Conservation (phyloP, 2,888 invertebrate species). For the Diloba caeruleocephala region DNA sequence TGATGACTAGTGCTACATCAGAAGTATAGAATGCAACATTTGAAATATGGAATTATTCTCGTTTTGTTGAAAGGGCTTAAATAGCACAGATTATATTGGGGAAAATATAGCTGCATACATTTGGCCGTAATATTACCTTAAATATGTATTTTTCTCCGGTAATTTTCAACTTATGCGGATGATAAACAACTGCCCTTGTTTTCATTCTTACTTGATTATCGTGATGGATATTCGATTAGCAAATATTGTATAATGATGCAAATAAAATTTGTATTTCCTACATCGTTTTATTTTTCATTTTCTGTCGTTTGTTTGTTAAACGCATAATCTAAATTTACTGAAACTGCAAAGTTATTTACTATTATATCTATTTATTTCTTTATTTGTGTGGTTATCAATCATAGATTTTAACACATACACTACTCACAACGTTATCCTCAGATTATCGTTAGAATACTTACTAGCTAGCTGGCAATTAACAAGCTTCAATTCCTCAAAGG, state of each 20-base stretch:
- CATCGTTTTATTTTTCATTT: conserved; percentile 4
- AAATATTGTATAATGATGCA: conserved; percentile 57
- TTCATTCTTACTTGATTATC: conserved; percentile 21
- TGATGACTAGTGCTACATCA: too few relatives aligned
- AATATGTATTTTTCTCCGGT: conserved; percentile 4
- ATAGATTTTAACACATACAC: too few relatives aligned
- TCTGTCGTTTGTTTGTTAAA: background rate
- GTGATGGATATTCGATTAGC: conserved; percentile 46
- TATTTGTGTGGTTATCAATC: too few relatives aligned
- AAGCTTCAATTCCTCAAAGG: too few relatives aligned
- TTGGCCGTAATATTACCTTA: background rate
- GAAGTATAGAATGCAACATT: too few relatives aligned
- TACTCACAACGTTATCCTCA: too few relatives aligned
- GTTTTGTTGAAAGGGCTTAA: too few relatives aligned
- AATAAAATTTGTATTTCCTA: conserved; percentile 18
- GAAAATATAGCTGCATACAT: background rate
- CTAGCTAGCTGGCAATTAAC: too few relatives aligned
- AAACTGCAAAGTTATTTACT: too few relatives aligned
- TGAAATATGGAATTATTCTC: too few relatives aligned
- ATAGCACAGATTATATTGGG: background rate
- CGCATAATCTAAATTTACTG: background rate
- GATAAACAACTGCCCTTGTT: conserved; percentile 31
- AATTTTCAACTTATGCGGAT: conserved; percentile 26
- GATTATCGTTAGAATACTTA: too few relatives aligned
- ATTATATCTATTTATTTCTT: too few relatives aligned